Conservation (phyloP, 2,888 invertebrate genomes). For the Hypena proboscidalis region DNA sequence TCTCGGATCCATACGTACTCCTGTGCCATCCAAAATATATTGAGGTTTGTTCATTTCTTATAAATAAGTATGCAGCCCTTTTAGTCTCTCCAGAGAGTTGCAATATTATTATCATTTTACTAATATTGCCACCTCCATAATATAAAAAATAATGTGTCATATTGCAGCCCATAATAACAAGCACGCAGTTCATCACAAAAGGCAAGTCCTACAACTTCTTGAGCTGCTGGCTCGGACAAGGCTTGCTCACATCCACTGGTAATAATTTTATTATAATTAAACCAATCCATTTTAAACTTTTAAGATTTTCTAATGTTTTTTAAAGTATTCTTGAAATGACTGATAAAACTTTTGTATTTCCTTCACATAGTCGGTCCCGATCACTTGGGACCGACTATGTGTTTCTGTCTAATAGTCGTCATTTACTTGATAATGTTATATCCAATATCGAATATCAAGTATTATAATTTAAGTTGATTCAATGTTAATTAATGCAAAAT, state of each 20-base stretch:
- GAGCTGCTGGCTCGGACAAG: constrained; percentile 81
- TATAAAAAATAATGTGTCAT: not conserved
- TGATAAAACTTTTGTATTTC: too few relatives aligned
- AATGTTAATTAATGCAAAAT: too few relatives aligned
- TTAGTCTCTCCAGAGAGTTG: not conserved
- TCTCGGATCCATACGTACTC: constrained; percentile 69
- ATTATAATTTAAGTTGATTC: too few relatives aligned
- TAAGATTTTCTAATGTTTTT: too few relatives aligned
- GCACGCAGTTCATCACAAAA: constrained; percentile 82
- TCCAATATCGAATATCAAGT: too few relatives aligned
- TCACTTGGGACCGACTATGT: too few relatives aligned
- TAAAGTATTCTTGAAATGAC: too few relatives aligned
- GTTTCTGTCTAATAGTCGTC: too few relatives aligned
- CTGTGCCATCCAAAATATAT: constrained; percentile 70
- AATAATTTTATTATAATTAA: constrained; percentile 12
- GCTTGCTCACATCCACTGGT: constrained; percentile 83
- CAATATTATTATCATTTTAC: not conserved
- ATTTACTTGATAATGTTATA: too few relatives aligned
- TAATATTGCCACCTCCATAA: not conserved
- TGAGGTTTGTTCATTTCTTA: constrained; percentile 62
- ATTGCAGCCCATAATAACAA: constrained; percentile 76
- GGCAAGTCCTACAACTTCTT: constrained; percentile 77
- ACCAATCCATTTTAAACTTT: too few relatives aligned
- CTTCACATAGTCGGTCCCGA: too few relatives aligned
- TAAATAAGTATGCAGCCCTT: not conserved